These are phyloP conservation scores for Ochotona princeps DNA, from an alignment of 2,113 vertebrate species.

Conservation along the genomic window DNA sequence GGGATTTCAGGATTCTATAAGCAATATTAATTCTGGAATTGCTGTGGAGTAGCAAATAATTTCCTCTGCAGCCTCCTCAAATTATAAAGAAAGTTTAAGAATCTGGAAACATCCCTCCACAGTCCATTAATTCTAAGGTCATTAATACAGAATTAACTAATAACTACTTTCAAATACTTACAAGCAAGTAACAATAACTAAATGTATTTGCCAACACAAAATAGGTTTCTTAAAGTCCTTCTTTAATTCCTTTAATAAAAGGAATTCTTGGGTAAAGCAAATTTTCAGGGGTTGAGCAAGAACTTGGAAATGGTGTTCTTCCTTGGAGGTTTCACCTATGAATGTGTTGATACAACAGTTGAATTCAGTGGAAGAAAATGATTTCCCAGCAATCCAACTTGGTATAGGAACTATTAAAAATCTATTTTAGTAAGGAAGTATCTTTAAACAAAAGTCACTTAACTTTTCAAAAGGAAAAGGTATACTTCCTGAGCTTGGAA, in stretches of 20 bases:
- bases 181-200: not conserved
- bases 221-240: conserved; percentile 3
- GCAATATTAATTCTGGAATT: not conserved
- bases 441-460: not conserved
- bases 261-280: not conserved
- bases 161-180: conserved; percentile 7
- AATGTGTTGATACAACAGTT: not conserved
- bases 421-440: conserved; percentile 32
- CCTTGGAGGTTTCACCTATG: not conserved
- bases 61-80: not conserved
- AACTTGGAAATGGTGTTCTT: not conserved
- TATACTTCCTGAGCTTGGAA: not conserved
- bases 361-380: not conserved
- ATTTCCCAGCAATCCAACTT: not conserved
- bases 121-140: not conserved
- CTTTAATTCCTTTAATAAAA: not conserved
- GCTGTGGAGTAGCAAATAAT: not conserved
- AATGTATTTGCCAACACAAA: conserved; percentile 6
- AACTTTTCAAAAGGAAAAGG: not conserved
- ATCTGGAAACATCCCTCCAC: not conserved
- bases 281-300: not conserved
- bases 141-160: not conserved
- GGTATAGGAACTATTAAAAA: not conserved
- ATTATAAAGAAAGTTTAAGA: conserved; percentile 2
- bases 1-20: not conserved